Evolutionary conservation across 2,113 vertebrate genomes (phyloP), one percentile per base, ranked within the genome.

Genomic region (Centrocercus urophasianus): DNA sequence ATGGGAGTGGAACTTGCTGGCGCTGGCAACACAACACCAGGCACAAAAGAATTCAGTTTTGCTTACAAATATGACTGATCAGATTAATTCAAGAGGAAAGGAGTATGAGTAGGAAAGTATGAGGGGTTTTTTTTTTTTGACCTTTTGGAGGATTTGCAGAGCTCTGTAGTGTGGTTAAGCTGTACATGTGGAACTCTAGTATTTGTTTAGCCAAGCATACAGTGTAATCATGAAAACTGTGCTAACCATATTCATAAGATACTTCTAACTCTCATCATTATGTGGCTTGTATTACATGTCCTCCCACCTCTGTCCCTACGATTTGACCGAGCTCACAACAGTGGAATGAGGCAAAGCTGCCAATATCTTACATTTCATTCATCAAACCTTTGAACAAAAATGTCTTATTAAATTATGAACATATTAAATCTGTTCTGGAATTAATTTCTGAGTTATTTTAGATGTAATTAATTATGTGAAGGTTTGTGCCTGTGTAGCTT

Each of bases 291-390:
- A 75, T 86, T 69, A 43, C 16, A 6, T 8, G 16, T 71, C 7
- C 17, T 9, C 6, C 25, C 25, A 22, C 34, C 73, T 77, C 17
- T 14, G 11, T 85, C 70, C 32, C 25, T 67, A 54, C 38, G 47
- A 76, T 84, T 88, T 40, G 65, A 2, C 83, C 92, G 89, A 95
- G 64, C 95, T 96, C 83, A 90, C 78, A 83, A 78, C 57, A 87
- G 57, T 85, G 78, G 90, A 94, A 96, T 85, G 83, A 95, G 67
- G 27, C 67, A 77, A 92, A 94, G 64, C 70, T 85, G 86, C 93
- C 83, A 90, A n/a, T 92, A 48, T 92, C 92, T 96, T 93, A 57
- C 42, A 86, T 95, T 92, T 78, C 36, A 69, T 91, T 86, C 85
- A 83, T 79, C 90, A 90, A 90, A 74, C 70, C 19, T 75, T 92